phyloP scores from a whole-genome alignment of 2,113 vertebrate species.

The Tachysurus fulvidraco region DNA sequence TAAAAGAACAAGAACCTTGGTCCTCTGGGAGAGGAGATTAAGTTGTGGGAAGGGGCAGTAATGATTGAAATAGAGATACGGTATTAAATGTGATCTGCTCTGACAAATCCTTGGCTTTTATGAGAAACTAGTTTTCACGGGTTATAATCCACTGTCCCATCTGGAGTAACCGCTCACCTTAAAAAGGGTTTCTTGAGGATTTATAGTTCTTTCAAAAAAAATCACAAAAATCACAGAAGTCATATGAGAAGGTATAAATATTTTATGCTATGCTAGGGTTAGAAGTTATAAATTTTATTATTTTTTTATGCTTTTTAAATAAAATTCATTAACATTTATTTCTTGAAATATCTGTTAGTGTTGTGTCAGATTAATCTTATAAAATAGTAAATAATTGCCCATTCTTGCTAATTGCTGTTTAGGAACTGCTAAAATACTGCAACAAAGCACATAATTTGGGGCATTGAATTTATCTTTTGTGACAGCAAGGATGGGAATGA shows the following conservation, averaged over 20 bases:
- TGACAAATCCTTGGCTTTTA: conserved; percentile 41
- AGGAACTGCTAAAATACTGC: not conserved
- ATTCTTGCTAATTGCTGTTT: not conserved
- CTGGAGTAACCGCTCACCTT: not conserved
- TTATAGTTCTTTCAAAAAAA: not conserved
- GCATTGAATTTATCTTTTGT: not conserved
- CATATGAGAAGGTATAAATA: not conserved
- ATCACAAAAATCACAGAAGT: not conserved
- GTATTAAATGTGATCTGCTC: conserved; percentile 33
- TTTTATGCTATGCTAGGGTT: not conserved
- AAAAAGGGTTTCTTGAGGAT: not conserved
- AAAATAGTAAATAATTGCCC: not conserved
- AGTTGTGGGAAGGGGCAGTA: conserved; percentile 15
- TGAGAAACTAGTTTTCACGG: not conserved
- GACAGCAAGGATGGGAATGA: conserved; percentile 28
- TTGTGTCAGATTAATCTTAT: not conserved
- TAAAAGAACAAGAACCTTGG: conserved; percentile 28
- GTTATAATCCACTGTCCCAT: conserved; percentile 14
- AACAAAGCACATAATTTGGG: not conserved
- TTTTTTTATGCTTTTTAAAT: not conserved
- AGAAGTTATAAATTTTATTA: not conserved
- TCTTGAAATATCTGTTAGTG: not conserved
- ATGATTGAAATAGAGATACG: conserved; percentile 50
- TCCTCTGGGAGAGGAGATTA: conserved; percentile 21
- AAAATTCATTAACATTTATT: not conserved